Base-by-base conservation (phyloP, 2,888 invertebrate genomes). In the Dendrolimus houi region DNA sequence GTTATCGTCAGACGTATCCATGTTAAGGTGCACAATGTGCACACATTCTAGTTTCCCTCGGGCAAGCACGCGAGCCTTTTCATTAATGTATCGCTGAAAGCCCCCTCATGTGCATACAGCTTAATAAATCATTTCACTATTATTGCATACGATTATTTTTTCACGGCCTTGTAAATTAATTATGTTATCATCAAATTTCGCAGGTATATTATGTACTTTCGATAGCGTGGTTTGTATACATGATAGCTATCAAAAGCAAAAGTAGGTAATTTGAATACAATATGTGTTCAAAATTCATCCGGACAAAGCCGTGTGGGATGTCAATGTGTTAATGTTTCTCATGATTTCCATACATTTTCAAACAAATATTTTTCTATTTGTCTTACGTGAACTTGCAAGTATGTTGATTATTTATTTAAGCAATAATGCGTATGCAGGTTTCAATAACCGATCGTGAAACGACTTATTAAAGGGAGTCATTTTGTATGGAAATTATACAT, bases 31-130 rank as follows among this genome's bases (percentile, higher is more conserved):
- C 47, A 40, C 13, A 59, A 54, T 53, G 60, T 62, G 62, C 66
- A 71, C 72, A 78, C 75, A 75, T 77, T 74, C 67, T 68, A 67
- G 70, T 83, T 85, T 47, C 83, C 84, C 85, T 81, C 83, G 80
- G 67, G 69, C 64, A 10, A 12, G 79, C 87, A 85, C 87, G 87
- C 86, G 75, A 86, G 68, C 72, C 78, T 75, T 73, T 81, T 78
- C 79, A 83, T 84, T 47, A 82, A 85, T 83, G 82, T 77, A 85
- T 84, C 75, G 77, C 83, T 80, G 56, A 79, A 82, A 83, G 82
- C 75, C 74, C 76, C 79, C 77, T 78, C 82, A 81, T 82, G 83
- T 84, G 85, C 77, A 79, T 78, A 75, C 77, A 69, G 70, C 74
- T 71, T 85, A 84, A 83, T 85, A 79, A 83, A 85, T 81, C 79